Percentiles rank a stretch among this genome's conserved stretches.
phyloP scores from a whole-genome alignment of 1,140 invertebrate species.

The Anoplophora glabripennis region DNA sequence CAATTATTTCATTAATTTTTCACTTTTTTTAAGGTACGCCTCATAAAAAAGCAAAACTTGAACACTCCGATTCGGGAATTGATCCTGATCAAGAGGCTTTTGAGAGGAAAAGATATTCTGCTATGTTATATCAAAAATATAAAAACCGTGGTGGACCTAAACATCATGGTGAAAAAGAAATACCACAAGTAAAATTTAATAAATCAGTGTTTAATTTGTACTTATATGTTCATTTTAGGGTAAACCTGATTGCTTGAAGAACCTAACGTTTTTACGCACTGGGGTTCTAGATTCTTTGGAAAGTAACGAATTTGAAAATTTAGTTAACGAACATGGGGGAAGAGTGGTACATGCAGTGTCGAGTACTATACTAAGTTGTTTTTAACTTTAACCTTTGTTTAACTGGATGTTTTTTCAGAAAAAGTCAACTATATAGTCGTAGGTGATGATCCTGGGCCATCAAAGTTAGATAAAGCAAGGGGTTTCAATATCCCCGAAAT shows the following conservation, averaged over 20 bases:
- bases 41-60: conserved; percentile 39
- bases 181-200: conserved; percentile 64
- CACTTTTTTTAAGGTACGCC: conserved; percentile 7
- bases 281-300: conserved; percentile 88
- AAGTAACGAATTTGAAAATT: conserved; percentile 69
- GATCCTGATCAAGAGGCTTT: conserved; percentile 60
- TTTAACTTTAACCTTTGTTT: conserved; percentile 8
- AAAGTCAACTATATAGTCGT: conserved; percentile 78
- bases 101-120: conserved; percentile 62
- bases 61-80: conserved; percentile 38
- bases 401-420: conserved; percentile 30
- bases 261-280: conserved; percentile 79
- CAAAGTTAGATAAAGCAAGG: conserved; percentile 78
- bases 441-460: conserved; percentile 79
- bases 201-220: neutral
- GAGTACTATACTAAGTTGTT: conserved; percentile 46
- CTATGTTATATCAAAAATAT: conserved; percentile 67
- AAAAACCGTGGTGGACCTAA: conserved; percentile 71
- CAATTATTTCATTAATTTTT: too few species aligned
- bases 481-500: conserved; percentile 68
- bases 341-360: conserved; percentile 71
- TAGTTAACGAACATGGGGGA: conserved; percentile 81
- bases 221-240: conserved; percentile 55
- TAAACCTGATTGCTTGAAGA: conserved; percentile 68
- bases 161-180: conserved; percentile 76